These are phyloP conservation scores for Platycercus adscitus DNA, from an alignment of 2,113 vertebrate species.

Conservation along the genomic window DNA sequence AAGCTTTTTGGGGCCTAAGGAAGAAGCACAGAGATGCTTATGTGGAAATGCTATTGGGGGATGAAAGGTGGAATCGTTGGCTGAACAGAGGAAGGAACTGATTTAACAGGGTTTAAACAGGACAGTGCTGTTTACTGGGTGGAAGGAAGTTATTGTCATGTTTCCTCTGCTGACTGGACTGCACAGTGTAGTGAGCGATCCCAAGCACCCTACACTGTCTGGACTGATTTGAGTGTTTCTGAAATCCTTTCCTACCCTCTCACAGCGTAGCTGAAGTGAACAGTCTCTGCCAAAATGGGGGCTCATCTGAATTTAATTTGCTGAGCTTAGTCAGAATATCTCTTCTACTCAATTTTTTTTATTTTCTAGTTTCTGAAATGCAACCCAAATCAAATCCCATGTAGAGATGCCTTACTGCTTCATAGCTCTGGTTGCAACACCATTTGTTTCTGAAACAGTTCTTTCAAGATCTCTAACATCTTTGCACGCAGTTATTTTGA, in stretches of 20 bases:
- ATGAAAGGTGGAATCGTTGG: background rate
- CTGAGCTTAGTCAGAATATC: background rate
- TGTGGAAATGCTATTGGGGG: background rate
- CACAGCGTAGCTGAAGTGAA: background rate
- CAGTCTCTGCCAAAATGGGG: background rate
- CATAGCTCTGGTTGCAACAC: background rate
- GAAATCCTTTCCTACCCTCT: background rate
- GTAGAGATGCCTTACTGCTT: background rate
- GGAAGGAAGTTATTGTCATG: background rate
- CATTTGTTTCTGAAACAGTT: background rate
- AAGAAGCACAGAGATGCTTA: background rate
- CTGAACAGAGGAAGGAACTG: background rate
- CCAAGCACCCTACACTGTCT: background rate
- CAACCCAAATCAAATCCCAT: background rate
- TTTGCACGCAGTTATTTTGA: background rate
- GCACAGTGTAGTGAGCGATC: background rate
- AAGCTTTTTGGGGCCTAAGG: background rate
- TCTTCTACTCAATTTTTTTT: background rate
- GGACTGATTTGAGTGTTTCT: background rate
- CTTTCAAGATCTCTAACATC: background rate
- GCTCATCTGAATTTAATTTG: background rate
- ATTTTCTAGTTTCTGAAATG: background rate
- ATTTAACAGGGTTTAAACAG: background rate
- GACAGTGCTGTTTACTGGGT: background rate
- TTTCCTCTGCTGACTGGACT: background rate